phyloP scores from a whole-genome alignment of 2,113 vertebrate genomes.

The Brachirus orientalis region DNA sequence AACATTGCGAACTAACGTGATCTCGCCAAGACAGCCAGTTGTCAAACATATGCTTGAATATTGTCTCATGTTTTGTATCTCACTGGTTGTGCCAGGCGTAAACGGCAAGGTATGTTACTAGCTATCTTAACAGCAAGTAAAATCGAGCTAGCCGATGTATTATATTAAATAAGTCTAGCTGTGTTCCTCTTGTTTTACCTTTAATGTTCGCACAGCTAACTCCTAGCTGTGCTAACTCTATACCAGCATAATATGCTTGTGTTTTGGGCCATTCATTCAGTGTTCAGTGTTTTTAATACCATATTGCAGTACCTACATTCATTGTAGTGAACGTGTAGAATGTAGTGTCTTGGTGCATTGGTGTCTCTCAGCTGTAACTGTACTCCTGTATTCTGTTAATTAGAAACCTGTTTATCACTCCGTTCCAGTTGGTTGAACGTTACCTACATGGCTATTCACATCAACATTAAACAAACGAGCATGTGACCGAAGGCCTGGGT shows the following conservation, averaged over 20 bases:
- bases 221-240: conserved; percentile 14
- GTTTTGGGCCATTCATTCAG: too few relatives aligned
- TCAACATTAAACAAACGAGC: conserved; percentile 54
- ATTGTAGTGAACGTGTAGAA: not conserved
- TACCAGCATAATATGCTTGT: not conserved
- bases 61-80: not conserved
- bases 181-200: conserved; percentile 22
- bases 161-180: conserved; percentile 19
- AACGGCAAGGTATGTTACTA: conserved; percentile 38
- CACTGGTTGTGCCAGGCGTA: not conserved
- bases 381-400: conserved; percentile 19
- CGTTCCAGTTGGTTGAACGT: conserved; percentile 57
- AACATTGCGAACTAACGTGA: conserved; percentile 35
- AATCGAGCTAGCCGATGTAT: not conserved
- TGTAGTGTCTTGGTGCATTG: not conserved
- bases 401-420: conserved; percentile 18
- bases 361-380: not conserved
- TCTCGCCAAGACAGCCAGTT: not conserved
- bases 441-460: conserved; percentile 38
- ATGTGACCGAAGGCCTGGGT: conserved; percentile 69
- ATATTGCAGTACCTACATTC: not conserved
- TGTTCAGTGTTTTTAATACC: not conserved
- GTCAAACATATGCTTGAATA: conserved; percentile 23
- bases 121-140: not conserved
- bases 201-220: conserved; percentile 22